Evolutionary conservation across 1,140 invertebrate genomes (phyloP), one percentile per base, ranked within the genome.

Genomic region (Leptonema lineaticorne): DNA sequence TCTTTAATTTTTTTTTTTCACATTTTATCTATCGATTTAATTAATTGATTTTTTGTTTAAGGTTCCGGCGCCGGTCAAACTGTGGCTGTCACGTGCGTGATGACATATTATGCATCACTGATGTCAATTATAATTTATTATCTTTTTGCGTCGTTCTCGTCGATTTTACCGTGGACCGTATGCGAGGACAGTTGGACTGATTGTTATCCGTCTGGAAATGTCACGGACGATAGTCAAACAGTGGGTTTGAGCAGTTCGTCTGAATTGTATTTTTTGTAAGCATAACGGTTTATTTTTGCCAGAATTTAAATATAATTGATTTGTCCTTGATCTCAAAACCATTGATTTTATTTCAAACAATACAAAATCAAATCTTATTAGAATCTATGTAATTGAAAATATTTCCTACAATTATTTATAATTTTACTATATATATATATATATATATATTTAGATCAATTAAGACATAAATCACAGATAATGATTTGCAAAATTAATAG

Each of bases 61-160:
- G 91, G 91, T 66, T 84, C 92, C 9, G 92, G 90, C 5, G 91
- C 89, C 75, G 89, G 88, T 0, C 89, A 90, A 76, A 87, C 89
- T 4, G 80, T 91, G 0, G 85, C 90, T 0, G 88, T 89, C 3
- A 84, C 85, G n/a, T 81, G 90, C 58, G 85, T 92, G n/a, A 84
- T 89, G 24, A 86, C 89, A 0, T 91, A 91, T 75, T 91, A 91
- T 74, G 88, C 89, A 41, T 85, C 89, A 3, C 86, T 91, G 53
- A 89, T 91, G 75, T 86, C 87, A 0, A 77, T 90, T 70, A 89
- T 87, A 2, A 78, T 91, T 3, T 89, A 86, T 69, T 91, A 90
- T 73, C 76, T 91, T 63, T 76, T 87, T 2, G 84, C 85, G 68
- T 88, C 88, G 9, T 90, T 91, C 71, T 76, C 81, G 3, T 75